Conservation (phyloP, 2,888 invertebrate genomes). For the Petrolisthes manimaculis region DNA sequence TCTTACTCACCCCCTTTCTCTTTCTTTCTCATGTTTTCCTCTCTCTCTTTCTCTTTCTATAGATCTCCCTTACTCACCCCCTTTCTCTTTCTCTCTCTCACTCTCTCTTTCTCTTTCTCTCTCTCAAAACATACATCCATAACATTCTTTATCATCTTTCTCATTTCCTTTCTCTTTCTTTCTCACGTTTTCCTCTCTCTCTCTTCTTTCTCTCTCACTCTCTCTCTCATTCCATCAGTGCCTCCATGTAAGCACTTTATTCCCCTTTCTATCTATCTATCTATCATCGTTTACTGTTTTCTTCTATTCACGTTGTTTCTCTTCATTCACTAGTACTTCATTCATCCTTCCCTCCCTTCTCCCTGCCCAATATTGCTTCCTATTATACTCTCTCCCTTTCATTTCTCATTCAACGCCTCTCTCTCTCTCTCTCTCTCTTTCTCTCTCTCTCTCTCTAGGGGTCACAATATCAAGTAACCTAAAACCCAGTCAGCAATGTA, state of each 20-base stretch:
- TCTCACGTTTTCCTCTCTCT: background rate
- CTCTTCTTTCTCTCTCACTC: background rate
- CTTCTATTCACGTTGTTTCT: background rate
- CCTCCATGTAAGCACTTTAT: background rate
- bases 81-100: too few relatives aligned
- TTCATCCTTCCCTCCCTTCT: background rate
- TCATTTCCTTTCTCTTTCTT: background rate
- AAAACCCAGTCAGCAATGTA: too few relatives aligned
- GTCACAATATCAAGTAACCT: too few relatives aligned
- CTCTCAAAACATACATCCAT: too few relatives aligned
- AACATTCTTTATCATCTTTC: background rate
- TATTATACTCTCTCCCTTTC: background rate
- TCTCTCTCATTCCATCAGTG: background rate
- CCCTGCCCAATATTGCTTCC: background rate
- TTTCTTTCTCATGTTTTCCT: background rate
- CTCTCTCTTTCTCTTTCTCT: background rate
- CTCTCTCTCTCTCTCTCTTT: background rate
- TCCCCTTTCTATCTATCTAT: background rate
- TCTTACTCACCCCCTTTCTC: background rate
- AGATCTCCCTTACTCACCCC: too few relatives aligned
- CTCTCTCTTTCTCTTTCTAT: background rate
- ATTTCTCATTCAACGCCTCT: background rate
- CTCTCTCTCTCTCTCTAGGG: background rate
- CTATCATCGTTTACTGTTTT: too few relatives aligned
- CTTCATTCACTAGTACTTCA: background rate